Percentiles rank a stretch among this genome's conserved stretches.
phyloP scores from a whole-genome alignment of 2,113 vertebrate genomes.

The Vanacampus margaritifer region DNA sequence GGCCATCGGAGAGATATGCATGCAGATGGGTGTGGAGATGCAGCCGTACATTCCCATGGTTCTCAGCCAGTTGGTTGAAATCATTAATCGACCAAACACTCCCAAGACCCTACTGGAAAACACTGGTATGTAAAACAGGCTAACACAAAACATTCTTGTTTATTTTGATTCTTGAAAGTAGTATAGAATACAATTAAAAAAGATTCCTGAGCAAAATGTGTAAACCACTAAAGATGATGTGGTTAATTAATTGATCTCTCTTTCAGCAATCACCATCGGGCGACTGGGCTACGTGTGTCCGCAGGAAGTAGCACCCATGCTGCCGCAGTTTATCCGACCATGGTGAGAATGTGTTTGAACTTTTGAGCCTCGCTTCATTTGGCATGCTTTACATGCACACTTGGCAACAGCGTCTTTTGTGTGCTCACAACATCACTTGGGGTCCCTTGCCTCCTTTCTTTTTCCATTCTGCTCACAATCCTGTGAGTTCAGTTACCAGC shows the following conservation, averaged over 20 bases:
- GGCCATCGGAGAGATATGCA: conserved; percentile 97
- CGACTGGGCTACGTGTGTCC: conserved; percentile 92
- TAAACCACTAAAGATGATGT: no score
- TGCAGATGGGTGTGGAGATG: conserved; percentile 98
- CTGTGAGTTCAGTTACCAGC: not conserved
- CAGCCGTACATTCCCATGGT: conserved; percentile 93
- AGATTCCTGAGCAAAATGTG: not conserved
- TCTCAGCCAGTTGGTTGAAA: conserved; percentile 89
- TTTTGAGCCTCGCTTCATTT: not conserved
- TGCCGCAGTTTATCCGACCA: conserved; percentile 92
- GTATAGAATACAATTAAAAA: not conserved
- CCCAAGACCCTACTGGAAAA: conserved; percentile 94
- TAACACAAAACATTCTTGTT: not conserved
- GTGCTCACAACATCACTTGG: not conserved
- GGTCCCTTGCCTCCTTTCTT: not conserved
- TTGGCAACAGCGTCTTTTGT: not conserved
- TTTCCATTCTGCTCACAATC: conserved; percentile 1
- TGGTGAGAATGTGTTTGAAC: conserved; percentile 74
- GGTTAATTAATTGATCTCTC: not conserved
- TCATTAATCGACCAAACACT: conserved; percentile 93
- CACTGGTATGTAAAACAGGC: conserved; percentile 72
- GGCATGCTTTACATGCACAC: not conserved
- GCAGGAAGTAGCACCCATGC: conserved; percentile 90
- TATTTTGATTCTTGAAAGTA: not conserved
- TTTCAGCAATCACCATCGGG: conserved; percentile 88